Percentiles rank a stretch among this genome's conserved stretches.
phyloP scores from a whole-genome alignment of 2,888 invertebrate genomes.

The Apotomis betuletana region DNA sequence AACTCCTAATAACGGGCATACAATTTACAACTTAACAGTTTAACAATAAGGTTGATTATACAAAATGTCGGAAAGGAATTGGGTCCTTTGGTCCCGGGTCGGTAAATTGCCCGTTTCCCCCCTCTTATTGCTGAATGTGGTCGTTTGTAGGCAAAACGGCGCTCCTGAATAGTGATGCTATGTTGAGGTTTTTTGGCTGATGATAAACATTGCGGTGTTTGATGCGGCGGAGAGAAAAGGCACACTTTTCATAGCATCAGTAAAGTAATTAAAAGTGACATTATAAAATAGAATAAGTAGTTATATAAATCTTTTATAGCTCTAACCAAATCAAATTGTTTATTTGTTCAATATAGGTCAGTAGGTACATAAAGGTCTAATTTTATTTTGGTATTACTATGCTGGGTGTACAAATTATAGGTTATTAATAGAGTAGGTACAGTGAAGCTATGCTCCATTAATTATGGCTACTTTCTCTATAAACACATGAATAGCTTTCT shows the following conservation, averaged over 20 bases:
- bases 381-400: too few relatives aligned
- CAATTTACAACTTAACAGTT: neutral
- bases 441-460: too few relatives aligned
- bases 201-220: conserved; percentile 21
- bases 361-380: too few relatives aligned
- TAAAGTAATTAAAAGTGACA: neutral
- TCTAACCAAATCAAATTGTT: too few relatives aligned
- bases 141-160: conserved; percentile 39
- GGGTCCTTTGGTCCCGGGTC: conserved; percentile 21
- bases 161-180: conserved; percentile 40
- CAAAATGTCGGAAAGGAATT: neutral
- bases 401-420: too few relatives aligned
- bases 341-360: too few relatives aligned
- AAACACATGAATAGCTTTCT: too few relatives aligned
- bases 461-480: too few relatives aligned
- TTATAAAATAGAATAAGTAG: too few relatives aligned
- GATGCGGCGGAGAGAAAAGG: neutral
- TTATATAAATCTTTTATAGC: too few relatives aligned
- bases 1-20: neutral
- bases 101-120: conserved; percentile 40
- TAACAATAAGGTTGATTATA: neutral
- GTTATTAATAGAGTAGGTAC: too few relatives aligned
- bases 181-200: conserved; percentile 28
- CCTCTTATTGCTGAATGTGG: conserved; percentile 42
- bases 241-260: neutral